Conservation (phyloP, 2,113 vertebrate species). For the Rhynchopsitta pachyrhyncha region DNA sequence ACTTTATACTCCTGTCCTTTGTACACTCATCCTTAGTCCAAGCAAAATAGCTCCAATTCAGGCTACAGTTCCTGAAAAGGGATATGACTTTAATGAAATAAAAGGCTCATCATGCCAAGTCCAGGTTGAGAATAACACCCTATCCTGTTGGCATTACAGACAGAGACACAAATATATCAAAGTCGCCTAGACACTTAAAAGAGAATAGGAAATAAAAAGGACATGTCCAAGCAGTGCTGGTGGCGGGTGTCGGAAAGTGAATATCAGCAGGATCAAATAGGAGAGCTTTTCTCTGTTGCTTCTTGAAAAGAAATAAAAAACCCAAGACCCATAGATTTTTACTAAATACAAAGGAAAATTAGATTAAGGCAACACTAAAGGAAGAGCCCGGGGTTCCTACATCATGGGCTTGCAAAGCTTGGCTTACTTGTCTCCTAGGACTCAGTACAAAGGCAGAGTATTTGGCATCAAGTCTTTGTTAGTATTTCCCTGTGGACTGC, state of each 20-base stretch:
- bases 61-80: constrained; percentile 50
- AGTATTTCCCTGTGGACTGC: neutral
- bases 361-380: constrained; percentile 33
- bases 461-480: neutral
- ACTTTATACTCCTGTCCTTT: neutral
- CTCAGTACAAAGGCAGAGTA: neutral
- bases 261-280: constrained; percentile 79
- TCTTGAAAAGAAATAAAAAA: constrained; percentile 74
- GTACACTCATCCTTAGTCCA: neutral
- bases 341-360: constrained; percentile 63
- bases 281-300: constrained; percentile 73
- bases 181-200: constrained; percentile 79
- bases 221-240: constrained; percentile 77
- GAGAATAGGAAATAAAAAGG: constrained; percentile 84
- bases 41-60: constrained; percentile 49
- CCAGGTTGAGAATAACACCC: constrained; percentile 74
- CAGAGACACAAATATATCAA: constrained; percentile 81
- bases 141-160: constrained; percentile 77
- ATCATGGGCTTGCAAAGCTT: neutral
- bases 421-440: neutral
- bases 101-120: constrained; percentile 73
- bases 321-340: constrained; percentile 44
- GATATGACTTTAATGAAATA: constrained; percentile 73
- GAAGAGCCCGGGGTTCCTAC: neutral
- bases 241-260: constrained; percentile 77